Percentiles rank a stretch among this genome's conserved stretches.
Conservation (phyloP, 2,113 vertebrate species). For the Alexandromys fortis region DNA sequence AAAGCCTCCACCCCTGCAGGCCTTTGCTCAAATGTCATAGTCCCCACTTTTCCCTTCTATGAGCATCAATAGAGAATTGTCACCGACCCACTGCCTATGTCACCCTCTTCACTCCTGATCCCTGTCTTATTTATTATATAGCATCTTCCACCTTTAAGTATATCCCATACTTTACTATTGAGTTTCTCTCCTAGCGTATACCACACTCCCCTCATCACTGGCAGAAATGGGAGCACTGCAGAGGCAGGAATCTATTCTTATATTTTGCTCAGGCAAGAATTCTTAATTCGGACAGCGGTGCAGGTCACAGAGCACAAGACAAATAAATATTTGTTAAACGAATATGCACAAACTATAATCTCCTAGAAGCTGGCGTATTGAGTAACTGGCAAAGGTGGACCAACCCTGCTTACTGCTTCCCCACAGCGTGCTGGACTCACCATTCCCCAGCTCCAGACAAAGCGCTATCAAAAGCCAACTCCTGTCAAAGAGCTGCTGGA, state of each 20-base stretch:
- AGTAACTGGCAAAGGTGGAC: not conserved
- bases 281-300: not conserved
- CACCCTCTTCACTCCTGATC: too few relatives aligned
- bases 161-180: not conserved
- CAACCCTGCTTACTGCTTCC: not conserved
- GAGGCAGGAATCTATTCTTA: not conserved
- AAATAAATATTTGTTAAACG: not conserved
- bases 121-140: not conserved
- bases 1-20: not conserved
- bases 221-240: not conserved
- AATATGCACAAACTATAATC: not conserved
- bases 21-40: not conserved
- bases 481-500: not conserved
- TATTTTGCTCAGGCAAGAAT: not conserved
- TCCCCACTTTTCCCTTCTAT: not conserved
- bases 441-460: not conserved
- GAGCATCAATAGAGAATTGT: not conserved
- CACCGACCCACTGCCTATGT: accelerated
- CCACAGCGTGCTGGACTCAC: not conserved
- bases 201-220: too few relatives aligned
- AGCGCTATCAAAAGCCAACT: not conserved
- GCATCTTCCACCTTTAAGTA: not conserved
- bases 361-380: not conserved
- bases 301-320: not conserved
- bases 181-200: not conserved